Conservation (phyloP, 1,140 invertebrate genomes). For the Araneus ventricosus region DNA sequence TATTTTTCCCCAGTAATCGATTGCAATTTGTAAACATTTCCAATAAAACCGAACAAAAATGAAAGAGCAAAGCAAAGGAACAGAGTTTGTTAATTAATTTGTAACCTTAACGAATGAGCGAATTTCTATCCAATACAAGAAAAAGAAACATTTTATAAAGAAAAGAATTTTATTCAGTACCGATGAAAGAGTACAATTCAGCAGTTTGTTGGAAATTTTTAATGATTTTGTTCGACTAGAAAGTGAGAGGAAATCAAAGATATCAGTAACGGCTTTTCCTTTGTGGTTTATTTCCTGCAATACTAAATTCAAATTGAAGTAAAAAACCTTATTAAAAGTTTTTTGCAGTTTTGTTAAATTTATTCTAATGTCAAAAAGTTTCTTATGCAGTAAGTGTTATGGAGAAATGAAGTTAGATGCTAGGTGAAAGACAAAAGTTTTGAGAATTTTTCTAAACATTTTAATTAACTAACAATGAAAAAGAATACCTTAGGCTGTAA, state of each 20-base stretch:
- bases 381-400: background rate
- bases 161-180: background rate
- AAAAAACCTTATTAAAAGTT: background rate
- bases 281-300: background rate
- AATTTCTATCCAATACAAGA: slow-evolving; percentile 5
- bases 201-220: slow-evolving; percentile 8
- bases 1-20: slow-evolving; percentile 4
- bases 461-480: background rate
- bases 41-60: background rate
- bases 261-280: slow-evolving; percentile 9
- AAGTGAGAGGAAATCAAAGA: slow-evolving; percentile 55
- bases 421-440: background rate
- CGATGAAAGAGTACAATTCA: background rate
- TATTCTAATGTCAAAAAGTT: background rate
- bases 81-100: slow-evolving; percentile 48
- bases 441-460: background rate
- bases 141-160: slow-evolving; percentile 32
- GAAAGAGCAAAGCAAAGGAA: background rate
- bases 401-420: background rate
- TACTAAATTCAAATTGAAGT: slow-evolving; percentile 16
- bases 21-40: background rate
- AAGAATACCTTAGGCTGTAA: background rate
- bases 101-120: background rate
- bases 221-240: slow-evolving; percentile 36
- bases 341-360: slow-evolving; percentile 4